phyloP scores from a whole-genome alignment of 2,888 invertebrate species.

The Caenorhabditis panamensis region DNA sequence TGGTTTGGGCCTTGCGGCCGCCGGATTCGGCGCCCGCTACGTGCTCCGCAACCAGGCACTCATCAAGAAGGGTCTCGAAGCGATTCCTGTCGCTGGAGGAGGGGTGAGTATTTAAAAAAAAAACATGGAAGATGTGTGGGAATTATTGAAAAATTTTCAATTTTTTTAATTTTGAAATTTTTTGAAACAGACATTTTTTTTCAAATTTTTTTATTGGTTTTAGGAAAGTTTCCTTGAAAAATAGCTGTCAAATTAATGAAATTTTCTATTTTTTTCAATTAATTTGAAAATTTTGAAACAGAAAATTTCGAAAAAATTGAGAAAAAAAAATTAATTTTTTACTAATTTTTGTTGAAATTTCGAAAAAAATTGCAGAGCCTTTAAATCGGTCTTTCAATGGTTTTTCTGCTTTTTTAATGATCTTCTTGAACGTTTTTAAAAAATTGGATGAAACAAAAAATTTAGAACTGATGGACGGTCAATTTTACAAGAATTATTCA shows the following conservation, averaged over 20 bases:
- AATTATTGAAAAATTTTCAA: neutral
- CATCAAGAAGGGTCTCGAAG: slow-evolving; percentile 74
- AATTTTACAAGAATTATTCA: too few relatives aligned
- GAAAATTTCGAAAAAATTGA: neutral
- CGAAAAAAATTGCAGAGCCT: too few relatives aligned
- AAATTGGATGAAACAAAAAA: too few relatives aligned
- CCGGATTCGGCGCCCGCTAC: slow-evolving; percentile 92
- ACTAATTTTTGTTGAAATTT: too few relatives aligned
- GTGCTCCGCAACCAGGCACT: slow-evolving; percentile 84
- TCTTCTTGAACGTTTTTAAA: too few relatives aligned
- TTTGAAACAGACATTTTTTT: neutral
- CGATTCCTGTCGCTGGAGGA: slow-evolving; percentile 63
- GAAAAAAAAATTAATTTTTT: too few relatives aligned
- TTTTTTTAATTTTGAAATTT: neutral
- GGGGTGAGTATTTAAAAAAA: slow-evolving; percentile 18
- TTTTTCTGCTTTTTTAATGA: too few relatives aligned
- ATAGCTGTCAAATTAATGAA: neutral
- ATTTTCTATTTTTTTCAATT: neutral
- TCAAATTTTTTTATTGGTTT: neutral
- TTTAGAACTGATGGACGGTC: too few relatives aligned
- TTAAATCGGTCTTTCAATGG: too few relatives aligned
- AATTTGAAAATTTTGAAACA: neutral
- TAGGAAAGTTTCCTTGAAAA: neutral
- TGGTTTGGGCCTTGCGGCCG: slow-evolving; percentile 91
- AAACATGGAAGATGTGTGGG: neutral